Base-by-base conservation (phyloP, 2,113 vertebrate species). In the Anguilla japonica region DNA sequence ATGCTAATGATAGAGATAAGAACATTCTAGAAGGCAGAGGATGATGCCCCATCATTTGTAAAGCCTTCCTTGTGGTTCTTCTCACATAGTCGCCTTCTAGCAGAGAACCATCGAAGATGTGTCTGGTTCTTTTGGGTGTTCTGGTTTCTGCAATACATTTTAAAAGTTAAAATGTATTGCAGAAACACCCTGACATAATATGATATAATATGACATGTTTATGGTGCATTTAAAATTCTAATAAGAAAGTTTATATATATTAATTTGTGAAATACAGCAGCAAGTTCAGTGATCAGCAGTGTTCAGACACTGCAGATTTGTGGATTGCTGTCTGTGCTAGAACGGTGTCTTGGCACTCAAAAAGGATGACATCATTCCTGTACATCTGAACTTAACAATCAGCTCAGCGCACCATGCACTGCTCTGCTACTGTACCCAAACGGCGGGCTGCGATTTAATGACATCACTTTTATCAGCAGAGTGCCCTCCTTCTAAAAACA, bases 301-400 rank as follows among this genome's bases (percentile, higher is more conserved):
- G 60, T 83, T 83, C 56, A 82, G 50, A 50, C 78, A 75, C 71
- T 34, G 71, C 71, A 13, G 71, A 13, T 75, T 75, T 34, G 71
- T 26, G n/a, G 71, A 34, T 75, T 75, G n/a, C 71, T 75, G n/a
- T 34, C n/a, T 75, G 71, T 34, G 26, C n/a, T n/a, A 75, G 71
- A 5, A 75, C 34, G n/a, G 71, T 34, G 79, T 83, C 81, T 43
- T 67, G 79, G 43, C 60, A 41, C 78, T 83, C 75, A 81, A 82
- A 82, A 82, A 50, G 78, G 84, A 89, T 89, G 88, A 89, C 87
- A 89, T 91, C 84, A 90, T 89, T 67, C 41, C 43, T 82, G 89
- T 90, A 87, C 63, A 87, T 82, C n/a, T 86, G 78, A 89, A 71
- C 85, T 82, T 83, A 89, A 85, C 84, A 39, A 87, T 84, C 80